phyloP scores from a whole-genome alignment of 2,888 invertebrate species.

The Adela reaumurella region DNA sequence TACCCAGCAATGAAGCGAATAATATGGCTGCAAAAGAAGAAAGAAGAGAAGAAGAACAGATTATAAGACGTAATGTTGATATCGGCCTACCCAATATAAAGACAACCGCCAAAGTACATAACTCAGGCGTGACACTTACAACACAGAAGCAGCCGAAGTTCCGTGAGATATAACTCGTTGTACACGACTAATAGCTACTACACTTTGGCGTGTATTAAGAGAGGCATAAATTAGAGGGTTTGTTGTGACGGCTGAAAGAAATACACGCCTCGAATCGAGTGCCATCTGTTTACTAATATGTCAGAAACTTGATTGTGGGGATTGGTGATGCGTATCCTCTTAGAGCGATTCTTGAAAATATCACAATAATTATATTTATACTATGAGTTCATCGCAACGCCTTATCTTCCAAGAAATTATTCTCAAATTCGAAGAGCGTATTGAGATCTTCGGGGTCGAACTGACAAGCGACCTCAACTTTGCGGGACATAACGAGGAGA shows the following conservation, averaged over 20 bases:
- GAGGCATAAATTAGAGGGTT: constrained; percentile 48
- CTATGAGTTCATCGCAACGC: no score
- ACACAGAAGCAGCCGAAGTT: neutral
- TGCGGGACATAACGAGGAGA: no score
- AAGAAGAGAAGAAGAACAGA: no score
- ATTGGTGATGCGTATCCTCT: no score
- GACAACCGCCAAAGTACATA: neutral
- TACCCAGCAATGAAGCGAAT: no score
- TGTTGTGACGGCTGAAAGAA: constrained; percentile 39
- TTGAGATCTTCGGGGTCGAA: no score
- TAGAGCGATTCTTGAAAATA: no score
- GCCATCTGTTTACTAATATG: constrained; percentile 55
- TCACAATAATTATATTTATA: no score
- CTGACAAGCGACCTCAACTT: no score
- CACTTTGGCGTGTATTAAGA: constrained; percentile 31
- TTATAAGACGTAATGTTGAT: neutral
- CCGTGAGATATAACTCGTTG: neutral
- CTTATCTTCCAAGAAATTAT: no score
- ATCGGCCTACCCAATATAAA: neutral
- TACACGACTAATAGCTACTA: constrained; percentile 4
- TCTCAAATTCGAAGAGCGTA: no score
- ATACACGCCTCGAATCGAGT: constrained; percentile 1
- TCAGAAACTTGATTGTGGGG: constrained; percentile 19
- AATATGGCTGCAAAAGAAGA: no score
- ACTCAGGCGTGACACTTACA: neutral